Evolutionary conservation across 1,140 invertebrate genomes (phyloP).

Genomic region (Telenomus remus): DNA sequence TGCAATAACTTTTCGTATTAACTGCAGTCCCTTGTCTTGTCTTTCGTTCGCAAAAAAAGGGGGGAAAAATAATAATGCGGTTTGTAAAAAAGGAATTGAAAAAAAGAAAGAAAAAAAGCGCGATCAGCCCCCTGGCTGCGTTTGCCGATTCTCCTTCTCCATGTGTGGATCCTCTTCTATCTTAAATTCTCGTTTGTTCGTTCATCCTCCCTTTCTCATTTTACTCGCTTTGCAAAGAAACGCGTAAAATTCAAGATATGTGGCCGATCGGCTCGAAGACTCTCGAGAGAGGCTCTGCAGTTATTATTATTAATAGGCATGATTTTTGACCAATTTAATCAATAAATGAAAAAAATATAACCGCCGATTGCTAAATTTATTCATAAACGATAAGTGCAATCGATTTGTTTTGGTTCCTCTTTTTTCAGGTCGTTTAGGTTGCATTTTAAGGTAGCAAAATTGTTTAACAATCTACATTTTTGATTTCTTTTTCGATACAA

Average conservation of each 20-base stretch:
- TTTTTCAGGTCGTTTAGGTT: too few relatives aligned
- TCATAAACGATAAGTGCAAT: too few relatives aligned
- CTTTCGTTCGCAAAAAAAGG: conserved; percentile 63
- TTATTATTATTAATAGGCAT: conserved; percentile 63
- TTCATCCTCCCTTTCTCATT: conserved; percentile 58
- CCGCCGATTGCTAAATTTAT: not conserved
- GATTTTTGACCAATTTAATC: conserved; percentile 58
- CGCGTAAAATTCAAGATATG: conserved; percentile 67
- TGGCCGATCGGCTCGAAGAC: conserved; percentile 58
- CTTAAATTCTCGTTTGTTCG: conserved; percentile 66
- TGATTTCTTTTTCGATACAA: too few relatives aligned
- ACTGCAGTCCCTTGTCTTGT: conserved; percentile 48
- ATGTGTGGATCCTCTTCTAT: conserved; percentile 60
- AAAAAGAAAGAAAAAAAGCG: conserved; percentile 56
- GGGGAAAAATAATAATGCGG: conserved; percentile 63
- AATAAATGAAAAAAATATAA: conserved; percentile 36
- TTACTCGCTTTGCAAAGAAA: conserved; percentile 59
- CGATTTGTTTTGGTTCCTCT: too few relatives aligned
- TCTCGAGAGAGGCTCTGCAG: conserved; percentile 20
- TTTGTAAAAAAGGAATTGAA: conserved; percentile 57
- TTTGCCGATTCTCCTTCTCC: conserved; percentile 60
- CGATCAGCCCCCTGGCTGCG: conserved; percentile 64
- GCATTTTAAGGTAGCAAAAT: too few relatives aligned
- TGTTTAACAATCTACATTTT: too few relatives aligned
- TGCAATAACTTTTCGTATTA: conserved; percentile 38